A percentile compares a stretch with the other conserved stretches of the same genome.
phyloP scores from a whole-genome alignment of 2,888 invertebrate species.

The Phymatocera aterrima region DNA sequence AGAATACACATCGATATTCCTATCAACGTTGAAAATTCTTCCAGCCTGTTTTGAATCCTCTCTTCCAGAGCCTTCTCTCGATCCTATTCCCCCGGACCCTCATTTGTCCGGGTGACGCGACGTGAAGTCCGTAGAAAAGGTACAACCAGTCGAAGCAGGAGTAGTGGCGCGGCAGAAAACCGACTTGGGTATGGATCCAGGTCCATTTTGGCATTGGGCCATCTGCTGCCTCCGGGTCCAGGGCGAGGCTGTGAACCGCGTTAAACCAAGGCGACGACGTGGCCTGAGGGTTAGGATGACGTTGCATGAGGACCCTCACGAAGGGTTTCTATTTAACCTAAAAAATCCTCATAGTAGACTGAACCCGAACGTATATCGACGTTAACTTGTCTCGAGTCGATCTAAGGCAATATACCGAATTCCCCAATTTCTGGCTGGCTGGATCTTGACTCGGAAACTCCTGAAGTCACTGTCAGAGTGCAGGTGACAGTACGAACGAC shows the following conservation, averaged over 20 bases:
- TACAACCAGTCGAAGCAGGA: background rate
- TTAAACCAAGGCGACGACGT: conserved; percentile 5
- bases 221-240: conserved; percentile 25
- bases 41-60: background rate
- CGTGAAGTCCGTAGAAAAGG: background rate
- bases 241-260: conserved; percentile 12
- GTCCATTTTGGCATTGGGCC: conserved; percentile 37
- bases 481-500: conserved; percentile 4
- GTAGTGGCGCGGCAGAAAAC: background rate
- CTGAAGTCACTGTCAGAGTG: conserved; percentile 1
- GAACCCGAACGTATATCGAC: background rate
- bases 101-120: background rate
- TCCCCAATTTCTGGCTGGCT: no score
- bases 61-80: background rate
- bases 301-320: background rate
- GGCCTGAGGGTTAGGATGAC: conserved; percentile 5
- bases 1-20: no score
- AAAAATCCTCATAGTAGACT: background rate
- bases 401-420: background rate
- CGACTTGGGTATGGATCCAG: conserved; percentile 35
- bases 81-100: background rate
- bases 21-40: background rate
- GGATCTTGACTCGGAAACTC: background rate
- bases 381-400: background rate
- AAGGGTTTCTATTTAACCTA: background rate